Conservation (phyloP, 2,888 invertebrate species). For the Perizoma flavofasciatum region DNA sequence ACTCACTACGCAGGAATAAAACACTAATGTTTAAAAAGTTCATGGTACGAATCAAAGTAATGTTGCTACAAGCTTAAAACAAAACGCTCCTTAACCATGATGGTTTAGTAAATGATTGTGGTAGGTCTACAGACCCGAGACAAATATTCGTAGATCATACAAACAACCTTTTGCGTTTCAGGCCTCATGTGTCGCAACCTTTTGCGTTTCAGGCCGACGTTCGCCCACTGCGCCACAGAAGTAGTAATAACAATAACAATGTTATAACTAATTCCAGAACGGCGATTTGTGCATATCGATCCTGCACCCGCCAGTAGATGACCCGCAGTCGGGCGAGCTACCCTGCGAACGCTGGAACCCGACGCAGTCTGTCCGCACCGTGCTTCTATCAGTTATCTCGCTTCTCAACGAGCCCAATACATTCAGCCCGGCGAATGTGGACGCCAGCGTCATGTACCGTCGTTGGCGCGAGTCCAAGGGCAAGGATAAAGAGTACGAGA, state of each 20-base stretch:
- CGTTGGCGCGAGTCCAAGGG: slow-evolving; percentile 99
- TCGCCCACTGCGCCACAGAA: too few species aligned
- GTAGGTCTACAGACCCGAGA: too few species aligned
- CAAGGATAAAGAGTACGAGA: slow-evolving; percentile 99
- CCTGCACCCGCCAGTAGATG: slow-evolving; percentile 99
- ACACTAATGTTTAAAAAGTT: too few species aligned
- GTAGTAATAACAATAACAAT: neutral
- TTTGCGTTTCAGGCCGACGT: too few species aligned
- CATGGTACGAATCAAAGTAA: too few species aligned
- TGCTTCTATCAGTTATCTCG: slow-evolving; percentile 98
- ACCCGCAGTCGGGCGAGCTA: slow-evolving; percentile 99
- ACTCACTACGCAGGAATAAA: too few species aligned
- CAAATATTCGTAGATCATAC: too few species aligned
- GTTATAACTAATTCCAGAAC: slow-evolving; percentile 86
- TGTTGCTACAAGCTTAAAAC: too few species aligned
- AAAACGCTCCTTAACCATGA: too few species aligned
- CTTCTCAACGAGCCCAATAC: slow-evolving; percentile 99
- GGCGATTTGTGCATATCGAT: slow-evolving; percentile 99
- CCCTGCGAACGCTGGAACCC: slow-evolving; percentile 99
- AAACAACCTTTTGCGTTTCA: too few species aligned
- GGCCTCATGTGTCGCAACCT: too few species aligned
- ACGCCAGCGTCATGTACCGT: slow-evolving; percentile 99
- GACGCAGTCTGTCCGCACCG: slow-evolving; percentile 99
- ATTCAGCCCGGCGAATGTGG: slow-evolving; percentile 99
- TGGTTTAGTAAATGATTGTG: too few species aligned